Percentiles rank a stretch among this genome's conserved stretches.
These are phyloP conservation scores for Hetaerina americana DNA, from an alignment of 1,140 invertebrate genomes.

Conservation along the genomic window DNA sequence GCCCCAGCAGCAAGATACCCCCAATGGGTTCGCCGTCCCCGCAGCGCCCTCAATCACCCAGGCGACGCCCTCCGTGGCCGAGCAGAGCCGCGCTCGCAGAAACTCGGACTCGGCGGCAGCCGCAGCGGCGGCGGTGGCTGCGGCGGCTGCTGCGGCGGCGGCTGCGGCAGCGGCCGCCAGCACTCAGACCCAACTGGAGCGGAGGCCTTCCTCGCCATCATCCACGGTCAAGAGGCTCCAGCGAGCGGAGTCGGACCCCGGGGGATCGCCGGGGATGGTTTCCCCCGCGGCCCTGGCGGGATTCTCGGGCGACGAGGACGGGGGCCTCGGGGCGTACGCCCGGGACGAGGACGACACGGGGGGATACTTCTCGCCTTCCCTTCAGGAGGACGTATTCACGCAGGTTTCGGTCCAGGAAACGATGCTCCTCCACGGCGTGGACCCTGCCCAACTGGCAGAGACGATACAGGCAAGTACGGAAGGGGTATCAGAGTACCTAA, in stretches of 20 bases:
- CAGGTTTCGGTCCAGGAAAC: conserved; percentile 49
- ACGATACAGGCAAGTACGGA: conserved; percentile 31
- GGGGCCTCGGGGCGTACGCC: conserved; percentile 44
- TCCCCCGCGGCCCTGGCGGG: conserved; percentile 11
- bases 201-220: background rate
- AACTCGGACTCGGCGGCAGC: conserved; percentile 49
- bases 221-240: background rate
- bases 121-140: conserved; percentile 25
- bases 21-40: background rate
- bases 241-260: background rate
- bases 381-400: conserved; percentile 64
- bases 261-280: background rate
- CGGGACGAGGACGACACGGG: conserved; percentile 41
- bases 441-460: conserved; percentile 46
- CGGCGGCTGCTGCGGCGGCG: conserved; percentile 12
- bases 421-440: conserved; percentile 48
- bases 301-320: conserved; percentile 35
- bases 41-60: conserved; percentile 1
- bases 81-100: conserved; percentile 38
- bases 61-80: conserved; percentile 18
- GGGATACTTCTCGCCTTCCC: conserved; percentile 54
- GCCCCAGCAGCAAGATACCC: background rate
- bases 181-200: background rate
- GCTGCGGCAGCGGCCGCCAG: background rate
- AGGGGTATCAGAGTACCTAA: too few species aligned